A percentile compares a stretch with the other conserved stretches of the same genome.
Conservation (phyloP, 2,113 vertebrate species). For the Holacanthus passer region DNA sequence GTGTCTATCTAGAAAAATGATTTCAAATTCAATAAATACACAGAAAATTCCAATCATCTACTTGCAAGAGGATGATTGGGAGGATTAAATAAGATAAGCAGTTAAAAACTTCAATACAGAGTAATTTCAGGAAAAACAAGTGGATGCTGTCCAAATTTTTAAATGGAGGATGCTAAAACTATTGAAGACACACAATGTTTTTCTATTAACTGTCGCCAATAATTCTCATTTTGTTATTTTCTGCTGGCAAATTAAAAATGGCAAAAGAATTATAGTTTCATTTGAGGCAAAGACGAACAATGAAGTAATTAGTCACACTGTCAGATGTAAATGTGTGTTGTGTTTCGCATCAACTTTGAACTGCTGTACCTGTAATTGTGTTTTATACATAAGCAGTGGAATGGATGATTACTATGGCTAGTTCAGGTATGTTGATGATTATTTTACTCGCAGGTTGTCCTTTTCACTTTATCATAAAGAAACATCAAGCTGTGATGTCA, state of each 20-base stretch:
- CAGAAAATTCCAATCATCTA: not conserved
- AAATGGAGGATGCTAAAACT: not conserved
- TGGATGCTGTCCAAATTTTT: not conserved
- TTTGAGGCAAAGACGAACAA: not conserved
- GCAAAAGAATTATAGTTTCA: not conserved
- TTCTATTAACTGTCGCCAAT: not conserved
- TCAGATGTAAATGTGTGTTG: not conserved
- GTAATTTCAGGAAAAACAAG: not conserved
- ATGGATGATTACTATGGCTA: not conserved
- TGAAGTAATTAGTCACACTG: not conserved
- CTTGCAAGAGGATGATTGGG: not conserved
- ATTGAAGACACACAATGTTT: not conserved
- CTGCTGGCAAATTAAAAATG: not conserved
- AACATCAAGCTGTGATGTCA: not conserved
- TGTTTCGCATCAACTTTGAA: not conserved
- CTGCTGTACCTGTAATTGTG: not conserved
- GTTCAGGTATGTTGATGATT: not conserved
- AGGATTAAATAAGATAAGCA: not conserved
- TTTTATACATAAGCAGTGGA: not conserved
- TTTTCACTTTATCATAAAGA: not conserved
- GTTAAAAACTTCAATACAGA: constrained; percentile 3
- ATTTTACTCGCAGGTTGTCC: not conserved
- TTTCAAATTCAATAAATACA: not conserved
- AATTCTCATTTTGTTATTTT: constrained; percentile 1
- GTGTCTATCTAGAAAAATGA: not conserved